Conservation (phyloP, 2,113 vertebrate species). For the Cygnus atratus region DNA sequence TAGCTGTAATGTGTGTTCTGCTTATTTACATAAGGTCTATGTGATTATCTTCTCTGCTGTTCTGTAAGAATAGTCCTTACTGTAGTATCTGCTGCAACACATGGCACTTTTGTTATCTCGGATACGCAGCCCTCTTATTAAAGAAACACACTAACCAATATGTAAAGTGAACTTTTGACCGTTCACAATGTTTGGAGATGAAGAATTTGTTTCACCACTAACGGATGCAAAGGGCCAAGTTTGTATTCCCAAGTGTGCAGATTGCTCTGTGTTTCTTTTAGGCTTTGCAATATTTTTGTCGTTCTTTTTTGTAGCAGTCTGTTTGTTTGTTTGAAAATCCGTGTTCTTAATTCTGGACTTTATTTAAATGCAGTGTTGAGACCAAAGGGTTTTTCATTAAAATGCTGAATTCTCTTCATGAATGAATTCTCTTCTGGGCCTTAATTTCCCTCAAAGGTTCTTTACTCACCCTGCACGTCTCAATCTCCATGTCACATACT, state of each 20-base stretch:
- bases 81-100: slow-evolving; percentile 24
- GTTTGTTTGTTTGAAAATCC: background rate
- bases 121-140: slow-evolving; percentile 48
- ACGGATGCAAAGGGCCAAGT: background rate
- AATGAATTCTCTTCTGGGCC: background rate
- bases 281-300: background rate
- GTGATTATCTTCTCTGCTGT: slow-evolving; percentile 63
- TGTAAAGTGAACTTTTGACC: slow-evolving; percentile 51
- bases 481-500: background rate
- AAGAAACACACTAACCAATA: slow-evolving; percentile 28
- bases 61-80: slow-evolving; percentile 68
- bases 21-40: slow-evolving; percentile 70
- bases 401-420: background rate
- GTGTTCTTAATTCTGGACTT: background rate
- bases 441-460: background rate
- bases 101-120: slow-evolving; percentile 68
- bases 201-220: slow-evolving; percentile 4
- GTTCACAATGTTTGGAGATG: background rate
- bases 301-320: background rate
- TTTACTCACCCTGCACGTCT: background rate
- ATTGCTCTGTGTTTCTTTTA: background rate
- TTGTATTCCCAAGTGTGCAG: background rate
- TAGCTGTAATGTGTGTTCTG: slow-evolving; percentile 51
- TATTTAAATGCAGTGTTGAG: background rate
- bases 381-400: background rate